phyloP scores from a whole-genome alignment of 2,888 invertebrate genomes.

The Crioceris asparagi region DNA sequence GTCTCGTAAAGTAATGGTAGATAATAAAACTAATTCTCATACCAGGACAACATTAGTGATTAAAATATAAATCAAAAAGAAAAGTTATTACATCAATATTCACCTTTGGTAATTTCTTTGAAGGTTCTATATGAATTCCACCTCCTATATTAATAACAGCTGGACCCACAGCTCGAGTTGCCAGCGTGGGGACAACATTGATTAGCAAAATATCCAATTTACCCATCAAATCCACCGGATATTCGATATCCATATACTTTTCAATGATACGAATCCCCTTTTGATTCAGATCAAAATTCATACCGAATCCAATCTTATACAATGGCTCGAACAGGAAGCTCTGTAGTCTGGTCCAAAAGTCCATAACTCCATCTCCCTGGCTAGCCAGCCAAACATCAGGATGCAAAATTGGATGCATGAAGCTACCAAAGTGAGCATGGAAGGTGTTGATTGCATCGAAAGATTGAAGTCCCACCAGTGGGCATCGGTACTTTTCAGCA shows the following conservation, averaged over 20 bases:
- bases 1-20: too few relatives aligned
- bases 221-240: constrained; percentile 19
- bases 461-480: constrained; percentile 19
- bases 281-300: constrained; percentile 5
- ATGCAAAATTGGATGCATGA: constrained; percentile 16
- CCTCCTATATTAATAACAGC: constrained; percentile 26
- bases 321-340: constrained; percentile 16
- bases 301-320: constrained; percentile 1
- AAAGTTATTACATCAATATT: too few relatives aligned
- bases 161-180: constrained; percentile 25
- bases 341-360: constrained; percentile 29
- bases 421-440: constrained; percentile 19
- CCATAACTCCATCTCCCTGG: constrained; percentile 22
- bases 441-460: constrained; percentile 11
- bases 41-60: too few relatives aligned
- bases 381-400: too few relatives aligned
- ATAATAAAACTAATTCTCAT: too few relatives aligned
- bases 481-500: constrained; percentile 18
- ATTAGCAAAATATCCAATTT: constrained; percentile 27
- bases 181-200: constrained; percentile 27
- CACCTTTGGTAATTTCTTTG: too few relatives aligned
- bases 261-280: too few relatives aligned
- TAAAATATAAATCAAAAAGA: too few relatives aligned
- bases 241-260: constrained; percentile 20
- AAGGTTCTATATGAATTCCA: constrained; percentile 26